phyloP scores from a whole-genome alignment of 2,113 vertebrate genomes.

The Numida meleagris region DNA sequence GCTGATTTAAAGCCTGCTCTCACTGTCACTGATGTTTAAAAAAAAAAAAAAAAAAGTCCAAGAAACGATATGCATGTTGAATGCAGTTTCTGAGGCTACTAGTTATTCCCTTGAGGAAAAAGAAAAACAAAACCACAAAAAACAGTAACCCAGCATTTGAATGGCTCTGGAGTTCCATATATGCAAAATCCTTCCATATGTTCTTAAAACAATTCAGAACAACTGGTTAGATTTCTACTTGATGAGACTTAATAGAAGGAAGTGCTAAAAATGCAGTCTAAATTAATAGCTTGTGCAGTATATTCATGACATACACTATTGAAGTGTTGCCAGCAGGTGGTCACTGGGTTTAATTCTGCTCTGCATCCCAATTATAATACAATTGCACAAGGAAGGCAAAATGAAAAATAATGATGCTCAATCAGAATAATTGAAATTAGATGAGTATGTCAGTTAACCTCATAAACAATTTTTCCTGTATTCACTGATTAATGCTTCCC shows the following conservation, averaged over 20 bases:
- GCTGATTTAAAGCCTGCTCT: background rate
- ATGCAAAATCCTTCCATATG: background rate
- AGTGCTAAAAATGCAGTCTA: background rate
- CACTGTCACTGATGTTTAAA: background rate
- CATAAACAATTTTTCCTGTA: background rate
- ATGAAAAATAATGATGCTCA: background rate
- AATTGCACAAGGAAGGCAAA: background rate
- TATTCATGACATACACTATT: background rate
- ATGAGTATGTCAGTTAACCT: background rate
- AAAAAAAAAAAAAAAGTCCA: background rate
- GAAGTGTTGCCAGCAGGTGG: background rate
- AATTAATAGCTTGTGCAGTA: background rate
- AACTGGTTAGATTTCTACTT: background rate
- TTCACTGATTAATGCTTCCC: background rate
- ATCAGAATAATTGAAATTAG: background rate
- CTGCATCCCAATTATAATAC: background rate
- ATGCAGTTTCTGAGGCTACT: background rate
- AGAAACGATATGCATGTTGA: background rate
- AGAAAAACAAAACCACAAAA: background rate
- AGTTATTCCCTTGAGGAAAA: background rate
- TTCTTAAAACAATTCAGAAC: background rate
- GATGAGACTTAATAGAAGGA: background rate
- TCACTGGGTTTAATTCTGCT: conserved; percentile 4
- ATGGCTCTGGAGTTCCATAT: background rate
- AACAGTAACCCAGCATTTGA: background rate